Evolutionary conservation across 1,140 invertebrate species (phyloP).

Genomic region (Wasmannia auropunctata): DNA sequence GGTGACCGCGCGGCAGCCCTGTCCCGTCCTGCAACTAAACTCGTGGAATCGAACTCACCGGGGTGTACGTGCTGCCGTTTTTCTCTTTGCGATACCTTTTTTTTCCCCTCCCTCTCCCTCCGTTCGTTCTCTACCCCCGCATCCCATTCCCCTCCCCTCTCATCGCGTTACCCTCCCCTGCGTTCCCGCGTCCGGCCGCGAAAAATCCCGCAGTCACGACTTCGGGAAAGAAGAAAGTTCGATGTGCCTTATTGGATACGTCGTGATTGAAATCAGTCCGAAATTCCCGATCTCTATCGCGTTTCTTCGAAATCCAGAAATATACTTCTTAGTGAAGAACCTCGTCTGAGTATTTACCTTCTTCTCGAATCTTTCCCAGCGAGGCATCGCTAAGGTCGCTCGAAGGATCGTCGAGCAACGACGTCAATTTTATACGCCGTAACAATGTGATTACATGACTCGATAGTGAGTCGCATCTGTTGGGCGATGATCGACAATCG

Average conservation of each 20-base stretch:
- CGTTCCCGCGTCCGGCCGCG: conserved; percentile 26
- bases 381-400: neutral
- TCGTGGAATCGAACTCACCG: conserved; percentile 77
- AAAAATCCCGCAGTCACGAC: conserved; percentile 66
- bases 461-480: neutral
- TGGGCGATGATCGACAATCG: conserved; percentile 15
- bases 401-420: neutral
- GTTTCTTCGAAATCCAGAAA: conserved; percentile 4
- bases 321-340: neutral
- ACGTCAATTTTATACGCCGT: neutral
- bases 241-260: conserved; percentile 23
- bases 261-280: conserved; percentile 37
- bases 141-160: neutral
- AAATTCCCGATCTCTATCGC: conserved; percentile 32
- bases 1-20: conserved; percentile 76
- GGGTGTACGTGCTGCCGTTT: conserved; percentile 76
- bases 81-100: conserved; percentile 57
- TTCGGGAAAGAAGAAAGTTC: conserved; percentile 41
- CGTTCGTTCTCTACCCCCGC: neutral
- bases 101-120: neutral
- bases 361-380: neutral
- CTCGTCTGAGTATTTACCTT: neutral
- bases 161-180: conserved; percentile 19
- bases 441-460: neutral
- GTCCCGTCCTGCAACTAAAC: conserved; percentile 78